phyloP scores from a whole-genome alignment of 2,888 invertebrate species.

The Lampropteryx suffumata region DNA sequence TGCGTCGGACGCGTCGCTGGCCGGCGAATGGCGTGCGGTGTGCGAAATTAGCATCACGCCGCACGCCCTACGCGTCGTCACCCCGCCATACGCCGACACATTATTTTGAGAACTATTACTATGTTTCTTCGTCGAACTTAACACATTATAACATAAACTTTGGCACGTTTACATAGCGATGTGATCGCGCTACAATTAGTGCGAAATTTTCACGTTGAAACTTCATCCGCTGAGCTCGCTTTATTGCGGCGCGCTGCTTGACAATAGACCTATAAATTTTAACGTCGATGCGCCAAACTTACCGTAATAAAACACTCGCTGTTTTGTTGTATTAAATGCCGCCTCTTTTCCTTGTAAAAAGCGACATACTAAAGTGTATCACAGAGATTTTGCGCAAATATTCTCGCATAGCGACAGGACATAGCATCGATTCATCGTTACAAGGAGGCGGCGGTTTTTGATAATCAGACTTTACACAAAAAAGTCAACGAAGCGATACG shows the following conservation, averaged over 20 bases:
- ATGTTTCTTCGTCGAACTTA: conserved; percentile 45
- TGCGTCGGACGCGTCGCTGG: conserved; percentile 37
- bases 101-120: conserved; percentile 62
- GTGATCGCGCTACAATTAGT: conserved; percentile 47
- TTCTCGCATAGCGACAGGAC: conserved; percentile 43
- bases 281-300: conserved; percentile 40
- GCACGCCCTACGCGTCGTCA: conserved; percentile 32
- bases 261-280: conserved; percentile 53
- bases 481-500: conserved; percentile 62
- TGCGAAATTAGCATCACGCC: conserved; percentile 40
- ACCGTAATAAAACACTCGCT: conserved; percentile 43
- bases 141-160: conserved; percentile 50
- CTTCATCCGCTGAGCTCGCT: conserved; percentile 31
- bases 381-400: conserved; percentile 33
- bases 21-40: conserved; percentile 20
- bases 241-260: conserved; percentile 29
- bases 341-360: conserved; percentile 30
- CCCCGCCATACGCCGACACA: conserved; percentile 39
- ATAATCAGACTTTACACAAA: conserved; percentile 59
- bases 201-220: conserved; percentile 36
- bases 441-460: conserved; percentile 56
- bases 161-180: conserved; percentile 33
- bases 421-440: conserved; percentile 48
- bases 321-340: conserved; percentile 36
- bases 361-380: conserved; percentile 27